Evolutionary conservation across 1,140 invertebrate genomes (phyloP), one percentile per base, ranked within the genome.

Genomic region (Asbolus verrucosus): DNA sequence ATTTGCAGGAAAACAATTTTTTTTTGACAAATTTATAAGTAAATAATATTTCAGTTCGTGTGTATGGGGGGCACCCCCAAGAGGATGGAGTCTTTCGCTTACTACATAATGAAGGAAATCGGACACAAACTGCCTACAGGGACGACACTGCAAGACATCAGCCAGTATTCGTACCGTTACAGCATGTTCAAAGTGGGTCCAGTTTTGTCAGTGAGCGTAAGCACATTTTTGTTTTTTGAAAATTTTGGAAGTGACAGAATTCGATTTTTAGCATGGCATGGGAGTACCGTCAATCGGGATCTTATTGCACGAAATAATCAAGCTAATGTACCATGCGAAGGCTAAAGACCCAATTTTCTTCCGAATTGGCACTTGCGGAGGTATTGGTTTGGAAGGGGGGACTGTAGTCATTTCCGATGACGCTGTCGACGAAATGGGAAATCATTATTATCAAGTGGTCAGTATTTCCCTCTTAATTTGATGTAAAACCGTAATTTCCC

Each of bases 121-220:
- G 92, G 92, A 1, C 91, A 95, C 81, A 93, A 94, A 81, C 83
- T 97, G 71, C 94, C 94, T 0, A 90, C 93, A 36, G 95, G 95
- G 31, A 94, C 93, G 1, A 91, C 90, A 41, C 84, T 97, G 16
- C 87, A 90, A 71, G 95, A 98, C 81, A 95, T 98, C 70, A 95
- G 93, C 75, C 91, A 91, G 77, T 93, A 91, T 79, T 96, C 95
- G 6, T 96, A 98, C 81, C 86, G 97, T 74, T 99, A 98, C 83
- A 93, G 92, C 13, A 95, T 99, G 92, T 99, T 93, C 83, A 99
- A 99, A 91, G 94, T 98, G 18, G 94, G 95, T n/a, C 93, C 94
- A 0, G 93, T 97, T 16, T 85, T 97, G 0, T 94, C 90, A 72
- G 89, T 96, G 67, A 96, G 93, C 81, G 95, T 97, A 87, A 93